A percentile compares a stretch with the other conserved stretches of the same genome.
Evolutionary conservation across 2,113 vertebrate species (phyloP).

Genomic region (Leucoraja erinaceus): DNA sequence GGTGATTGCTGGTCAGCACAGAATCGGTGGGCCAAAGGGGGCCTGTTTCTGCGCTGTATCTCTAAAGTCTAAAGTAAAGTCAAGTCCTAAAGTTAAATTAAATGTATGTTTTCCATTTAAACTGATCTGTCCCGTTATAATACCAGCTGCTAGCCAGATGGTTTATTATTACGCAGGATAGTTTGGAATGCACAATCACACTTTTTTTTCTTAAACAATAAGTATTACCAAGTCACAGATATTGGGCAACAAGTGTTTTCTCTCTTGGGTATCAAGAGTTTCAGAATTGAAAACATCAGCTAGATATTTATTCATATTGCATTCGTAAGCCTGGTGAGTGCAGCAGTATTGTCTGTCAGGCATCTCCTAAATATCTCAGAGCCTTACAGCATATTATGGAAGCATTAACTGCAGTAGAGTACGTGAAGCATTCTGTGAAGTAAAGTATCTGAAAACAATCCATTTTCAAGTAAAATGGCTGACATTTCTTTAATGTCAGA

Average conservation of each 20-base stretch:
- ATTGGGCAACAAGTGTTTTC: background rate
- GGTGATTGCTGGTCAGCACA: too few relatives aligned
- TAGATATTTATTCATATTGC: conserved; percentile 15
- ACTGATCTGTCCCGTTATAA: background rate
- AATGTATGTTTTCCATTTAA: background rate
- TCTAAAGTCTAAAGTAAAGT: too few relatives aligned
- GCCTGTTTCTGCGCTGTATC: too few relatives aligned
- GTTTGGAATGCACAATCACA: background rate
- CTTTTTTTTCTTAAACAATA: background rate
- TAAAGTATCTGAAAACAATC: background rate
- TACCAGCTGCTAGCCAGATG: conserved; percentile 22
- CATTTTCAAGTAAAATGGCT: background rate
- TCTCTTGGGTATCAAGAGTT: background rate
- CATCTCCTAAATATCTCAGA: background rate
- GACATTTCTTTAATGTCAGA: background rate
- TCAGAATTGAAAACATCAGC: background rate
- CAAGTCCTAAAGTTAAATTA: background rate
- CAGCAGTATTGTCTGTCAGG: too few relatives aligned
- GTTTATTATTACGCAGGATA: background rate
- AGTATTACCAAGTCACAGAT: background rate
- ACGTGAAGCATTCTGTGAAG: background rate
- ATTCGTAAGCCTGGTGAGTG: background rate
- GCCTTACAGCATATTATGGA: background rate
- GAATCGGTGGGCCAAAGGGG: too few relatives aligned
- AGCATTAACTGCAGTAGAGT: background rate